Conservation (phyloP, 2,797 vertebrate genomes). For the Paramormyrops hopkinsi region DNA sequence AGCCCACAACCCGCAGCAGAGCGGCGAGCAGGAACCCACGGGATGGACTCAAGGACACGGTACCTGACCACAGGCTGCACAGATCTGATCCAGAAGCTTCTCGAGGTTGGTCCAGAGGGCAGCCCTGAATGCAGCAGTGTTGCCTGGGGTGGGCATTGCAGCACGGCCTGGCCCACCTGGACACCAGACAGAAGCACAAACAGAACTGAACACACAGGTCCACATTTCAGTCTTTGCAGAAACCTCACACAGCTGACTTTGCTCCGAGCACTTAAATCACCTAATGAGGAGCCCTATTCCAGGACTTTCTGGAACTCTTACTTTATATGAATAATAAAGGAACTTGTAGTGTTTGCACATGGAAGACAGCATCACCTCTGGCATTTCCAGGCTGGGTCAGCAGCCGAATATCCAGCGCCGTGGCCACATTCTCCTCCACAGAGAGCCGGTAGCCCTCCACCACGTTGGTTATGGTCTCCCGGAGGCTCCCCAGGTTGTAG, state of each 20-base stretch:
- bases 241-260: not conserved
- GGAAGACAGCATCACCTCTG: conserved; percentile 62
- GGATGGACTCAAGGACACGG: not conserved
- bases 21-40: not conserved
- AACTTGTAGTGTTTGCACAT: not conserved
- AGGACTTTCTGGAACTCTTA: not conserved
- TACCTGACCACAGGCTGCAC: conserved; percentile 75
- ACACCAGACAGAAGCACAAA: not conserved
- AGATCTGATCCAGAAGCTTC: conserved; percentile 95
- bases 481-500: conserved; percentile 84
- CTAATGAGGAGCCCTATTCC: not conserved
- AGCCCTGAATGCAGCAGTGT: conserved; percentile 89
- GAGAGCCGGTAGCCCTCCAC: conserved; percentile 75
- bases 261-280: not conserved
- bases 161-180: conserved; percentile 83
- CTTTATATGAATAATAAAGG: not conserved
- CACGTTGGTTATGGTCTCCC: conserved; percentile 73
- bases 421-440: conserved; percentile 77
- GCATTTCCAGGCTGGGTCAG: conserved; percentile 73
- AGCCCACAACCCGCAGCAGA: not conserved
- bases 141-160: conserved; percentile 84
- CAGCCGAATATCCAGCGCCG: conserved; percentile 83
- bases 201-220: not conserved
- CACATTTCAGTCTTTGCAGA: not conserved
- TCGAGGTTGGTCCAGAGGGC: conserved; percentile 96